These are phyloP conservation scores for Cylas formicarius DNA, from an alignment of 1,140 invertebrate genomes.

Conservation along the genomic window DNA sequence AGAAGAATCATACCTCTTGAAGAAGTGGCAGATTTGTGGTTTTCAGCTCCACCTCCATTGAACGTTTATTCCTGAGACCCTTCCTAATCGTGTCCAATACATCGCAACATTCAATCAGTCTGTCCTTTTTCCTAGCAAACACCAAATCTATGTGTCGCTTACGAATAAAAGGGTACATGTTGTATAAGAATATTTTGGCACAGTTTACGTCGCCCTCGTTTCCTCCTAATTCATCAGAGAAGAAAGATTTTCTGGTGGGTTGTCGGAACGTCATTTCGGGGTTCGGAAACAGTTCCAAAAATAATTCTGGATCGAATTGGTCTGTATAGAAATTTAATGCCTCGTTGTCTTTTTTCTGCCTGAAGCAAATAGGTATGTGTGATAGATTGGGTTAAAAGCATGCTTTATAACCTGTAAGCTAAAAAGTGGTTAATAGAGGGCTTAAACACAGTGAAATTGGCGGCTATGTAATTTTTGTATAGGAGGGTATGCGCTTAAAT, in stretches of 20 bases:
- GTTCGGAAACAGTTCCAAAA: conserved; percentile 50
- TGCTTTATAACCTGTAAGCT: too few relatives aligned
- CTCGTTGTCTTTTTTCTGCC: conserved; percentile 33
- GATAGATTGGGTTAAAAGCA: too few relatives aligned
- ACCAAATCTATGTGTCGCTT: conserved; percentile 33
- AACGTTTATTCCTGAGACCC: conserved; percentile 28
- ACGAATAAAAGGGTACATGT: conserved; percentile 25
- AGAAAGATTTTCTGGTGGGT: conserved; percentile 31
- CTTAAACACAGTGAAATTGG: too few relatives aligned
- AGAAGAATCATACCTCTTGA: conserved; percentile 40
- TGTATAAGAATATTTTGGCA: conserved; percentile 40
- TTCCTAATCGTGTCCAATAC: conserved; percentile 22
- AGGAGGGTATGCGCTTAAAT: too few relatives aligned
- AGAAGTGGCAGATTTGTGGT: conserved; percentile 40
- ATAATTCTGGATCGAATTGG: conserved; percentile 46
- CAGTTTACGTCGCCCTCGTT: conserved; percentile 24
- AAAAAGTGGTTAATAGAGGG: too few relatives aligned
- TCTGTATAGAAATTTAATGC: conserved; percentile 40
- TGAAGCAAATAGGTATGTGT: too few relatives aligned
- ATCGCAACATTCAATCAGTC: conserved; percentile 24
- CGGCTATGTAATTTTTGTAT: too few relatives aligned
- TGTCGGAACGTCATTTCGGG: conserved; percentile 47
- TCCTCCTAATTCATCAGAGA: too few relatives aligned
- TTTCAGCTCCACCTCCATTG: conserved; percentile 21
- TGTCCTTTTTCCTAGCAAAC: conserved; percentile 25